Evolutionary conservation across 2,888 invertebrate species (phyloP), one percentile per base, ranked within the genome.

Genomic region (Gari tellinella): DNA sequence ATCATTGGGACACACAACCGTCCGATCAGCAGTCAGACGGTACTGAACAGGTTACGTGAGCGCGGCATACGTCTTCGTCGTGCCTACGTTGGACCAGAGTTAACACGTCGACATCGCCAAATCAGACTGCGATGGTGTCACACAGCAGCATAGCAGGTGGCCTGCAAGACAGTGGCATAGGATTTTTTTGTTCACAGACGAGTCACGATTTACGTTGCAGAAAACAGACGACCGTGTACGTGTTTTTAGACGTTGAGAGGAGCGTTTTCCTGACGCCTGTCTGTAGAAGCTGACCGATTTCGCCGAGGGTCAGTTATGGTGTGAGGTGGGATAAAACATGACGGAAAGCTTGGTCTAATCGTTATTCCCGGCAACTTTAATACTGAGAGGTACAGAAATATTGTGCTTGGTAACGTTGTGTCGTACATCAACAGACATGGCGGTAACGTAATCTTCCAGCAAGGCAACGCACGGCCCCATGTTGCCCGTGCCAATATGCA

Each of bases 1-100:
- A 60, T 48, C 19, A 62, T 49, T 56, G 52, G 58, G 17, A 65
- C 57, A 12, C 65, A 58, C 26, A 40, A 43, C 12, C 49, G 58
- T 38, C 51, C 52, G 17, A 51, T 52, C 0, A 58, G 52, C 43
- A 2, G 45, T 14, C 52, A 48, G 37, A 61, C 61, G 3, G 67
- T 55, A 14, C 3, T 43, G 25, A 67, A 67, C 43, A 53, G 67
- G 41, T 48, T 60, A 10, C 43, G 19, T 26, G 52, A 53, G 23
- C 25, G 26, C 15, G 60, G 61, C 14, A 5, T 67, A 52, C 25
- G 48, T 15, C 38, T 46, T 17, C 49, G 67, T 19, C 45, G 55
- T 26, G 41, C 37, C 19, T 51, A 60, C 49, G 51, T 60, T 45
- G 45, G 37, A 15, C 31, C 57, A 14, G 58, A 58, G 17, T 41